Evolutionary conservation across 2,797 vertebrate genomes (phyloP).

Genomic region (Scyliorhinus canicula): DNA sequence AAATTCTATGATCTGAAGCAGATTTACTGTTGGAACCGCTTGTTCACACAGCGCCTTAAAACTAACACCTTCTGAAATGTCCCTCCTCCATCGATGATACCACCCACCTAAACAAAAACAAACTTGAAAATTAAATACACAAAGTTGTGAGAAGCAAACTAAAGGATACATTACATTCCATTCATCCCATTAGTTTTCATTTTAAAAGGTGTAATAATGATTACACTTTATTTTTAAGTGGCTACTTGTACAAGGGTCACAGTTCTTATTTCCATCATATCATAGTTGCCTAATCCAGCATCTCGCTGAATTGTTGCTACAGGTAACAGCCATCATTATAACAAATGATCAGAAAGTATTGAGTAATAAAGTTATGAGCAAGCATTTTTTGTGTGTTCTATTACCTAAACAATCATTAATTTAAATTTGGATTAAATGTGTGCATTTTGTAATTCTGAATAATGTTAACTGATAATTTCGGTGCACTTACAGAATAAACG

Average conservation of each 20-base stretch:
- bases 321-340: background rate
- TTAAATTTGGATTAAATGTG: background rate
- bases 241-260: background rate
- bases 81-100: background rate
- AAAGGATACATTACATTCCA: background rate
- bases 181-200: background rate
- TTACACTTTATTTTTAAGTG: background rate
- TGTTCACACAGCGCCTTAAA: background rate
- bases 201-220: background rate
- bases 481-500: background rate
- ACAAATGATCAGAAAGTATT: background rate
- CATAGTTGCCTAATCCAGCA: background rate
- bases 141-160: background rate
- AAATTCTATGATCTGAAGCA: no score
- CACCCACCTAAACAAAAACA: background rate
- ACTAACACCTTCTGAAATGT: background rate
- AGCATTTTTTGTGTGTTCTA: background rate
- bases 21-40: background rate
- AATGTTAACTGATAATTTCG: background rate
- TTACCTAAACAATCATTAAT: background rate
- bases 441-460: background rate
- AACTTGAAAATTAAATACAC: background rate
- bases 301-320: background rate
- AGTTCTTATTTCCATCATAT: background rate
- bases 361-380: background rate